These are phyloP conservation scores for Brachionus sp. DNA, from an alignment of 1,140 invertebrate species.

Conservation along the genomic window DNA sequence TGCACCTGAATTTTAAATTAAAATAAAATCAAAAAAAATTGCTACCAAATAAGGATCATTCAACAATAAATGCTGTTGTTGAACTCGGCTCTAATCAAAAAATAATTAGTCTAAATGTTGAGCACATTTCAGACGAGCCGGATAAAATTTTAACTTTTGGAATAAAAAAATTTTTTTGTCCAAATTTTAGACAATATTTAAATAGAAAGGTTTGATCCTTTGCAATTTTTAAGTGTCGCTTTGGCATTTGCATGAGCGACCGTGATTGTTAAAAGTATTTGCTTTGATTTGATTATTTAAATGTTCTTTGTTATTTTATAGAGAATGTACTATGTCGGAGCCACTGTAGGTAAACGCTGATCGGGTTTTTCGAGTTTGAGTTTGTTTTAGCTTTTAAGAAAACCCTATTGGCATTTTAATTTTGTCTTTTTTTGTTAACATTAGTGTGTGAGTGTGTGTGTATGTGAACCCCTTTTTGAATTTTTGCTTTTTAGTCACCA, in stretches of 20 bases:
- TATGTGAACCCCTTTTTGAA: neutral
- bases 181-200: neutral
- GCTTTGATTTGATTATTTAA: neutral
- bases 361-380: slow-evolving; percentile 21
- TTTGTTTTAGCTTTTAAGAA: neutral
- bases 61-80: neutral
- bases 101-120: neutral
- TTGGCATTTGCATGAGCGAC: neutral
- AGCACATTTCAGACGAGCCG: neutral
- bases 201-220: slow-evolving; percentile 14
- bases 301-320: slow-evolving; percentile 26
- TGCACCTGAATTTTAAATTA: neutral
- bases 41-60: slow-evolving; percentile 14
- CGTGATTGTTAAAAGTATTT: neutral
- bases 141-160: neutral
- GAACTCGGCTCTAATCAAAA: neutral
- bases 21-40: neutral
- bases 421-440: neutral
- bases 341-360: slow-evolving; percentile 38
- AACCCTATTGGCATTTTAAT: slow-evolving; percentile 2
- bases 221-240: neutral
- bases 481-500: neutral
- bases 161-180: neutral
- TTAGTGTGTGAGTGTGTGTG: neutral
- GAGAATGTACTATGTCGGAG: slow-evolving; percentile 46